These are phyloP conservation scores for Polyommatus icarus DNA, from an alignment of 2,888 invertebrate genomes.

Conservation along the genomic window DNA sequence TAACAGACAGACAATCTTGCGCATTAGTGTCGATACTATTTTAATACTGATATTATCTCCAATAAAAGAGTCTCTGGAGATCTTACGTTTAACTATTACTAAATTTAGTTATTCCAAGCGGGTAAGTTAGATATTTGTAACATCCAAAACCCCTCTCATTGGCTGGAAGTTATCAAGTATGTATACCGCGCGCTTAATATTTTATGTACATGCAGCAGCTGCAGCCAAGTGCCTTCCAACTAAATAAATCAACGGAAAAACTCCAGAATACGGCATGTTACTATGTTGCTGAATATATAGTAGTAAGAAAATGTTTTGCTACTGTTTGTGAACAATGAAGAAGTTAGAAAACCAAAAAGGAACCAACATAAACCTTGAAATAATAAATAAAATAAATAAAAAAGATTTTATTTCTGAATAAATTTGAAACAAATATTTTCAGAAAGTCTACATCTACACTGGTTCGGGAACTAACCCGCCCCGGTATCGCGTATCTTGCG, in stretches of 20 bases:
- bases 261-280: neutral
- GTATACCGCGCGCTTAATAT: slow-evolving; percentile 17
- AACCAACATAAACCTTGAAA: no score
- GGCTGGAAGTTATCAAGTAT: slow-evolving; percentile 19
- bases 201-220: slow-evolving; percentile 13
- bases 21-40: no score
- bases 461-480: no score
- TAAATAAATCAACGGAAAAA: slow-evolving; percentile 22
- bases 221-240: slow-evolving; percentile 13
- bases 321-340: neutral
- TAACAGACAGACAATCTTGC: no score
- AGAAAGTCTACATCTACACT: no score
- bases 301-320: neutral
- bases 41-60: no score
- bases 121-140: neutral
- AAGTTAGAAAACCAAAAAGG: neutral
- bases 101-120: neutral
- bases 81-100: neutral
- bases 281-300: neutral
- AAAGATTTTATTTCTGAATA: no score
- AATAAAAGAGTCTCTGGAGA: no score
- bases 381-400: no score
- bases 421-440: no score
- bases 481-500: no score
- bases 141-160: slow-evolving; percentile 2